Percentiles rank a stretch among this genome's conserved stretches.
phyloP scores from a whole-genome alignment of 2,888 invertebrate genomes.

The Erebia palarica region DNA sequence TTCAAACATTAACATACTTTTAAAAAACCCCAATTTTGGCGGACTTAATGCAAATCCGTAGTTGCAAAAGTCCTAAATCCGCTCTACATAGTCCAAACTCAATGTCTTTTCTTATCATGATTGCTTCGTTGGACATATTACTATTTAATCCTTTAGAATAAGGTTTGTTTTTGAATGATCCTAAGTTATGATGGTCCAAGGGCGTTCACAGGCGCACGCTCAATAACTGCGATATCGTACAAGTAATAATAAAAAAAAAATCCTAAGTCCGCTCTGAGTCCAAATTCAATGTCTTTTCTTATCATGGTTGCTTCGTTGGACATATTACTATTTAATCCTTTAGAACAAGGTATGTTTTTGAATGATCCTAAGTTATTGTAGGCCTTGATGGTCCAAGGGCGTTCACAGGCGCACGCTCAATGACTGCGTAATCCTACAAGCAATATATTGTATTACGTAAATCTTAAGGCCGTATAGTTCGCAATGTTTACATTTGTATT shows the following conservation, averaged over 20 bases:
- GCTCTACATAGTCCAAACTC: slow-evolving; percentile 7
- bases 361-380: slow-evolving; percentile 5
- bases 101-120: background rate
- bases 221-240: too few species aligned
- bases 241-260: too few species aligned
- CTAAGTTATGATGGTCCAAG: slow-evolving; percentile 34
- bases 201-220: slow-evolving; percentile 33
- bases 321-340: background rate
- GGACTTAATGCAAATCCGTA: background rate
- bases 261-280: slow-evolving; percentile 1
- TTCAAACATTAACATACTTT: background rate
- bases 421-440: slow-evolving; percentile 35
- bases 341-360: slow-evolving; percentile 9
- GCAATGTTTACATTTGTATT: slow-evolving; percentile 29
- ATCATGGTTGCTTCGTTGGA: background rate
- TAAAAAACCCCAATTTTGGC: background rate
- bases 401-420: background rate
- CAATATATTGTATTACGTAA: slow-evolving; percentile 39
- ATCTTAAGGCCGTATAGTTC: slow-evolving; percentile 19
- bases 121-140: background rate
- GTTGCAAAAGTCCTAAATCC: slow-evolving; percentile 10
- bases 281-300: slow-evolving; percentile 1
- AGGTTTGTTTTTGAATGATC: slow-evolving; percentile 15
- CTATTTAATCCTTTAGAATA: background rate
- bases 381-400: slow-evolving; percentile 41